These are phyloP conservation scores for Trachelus iudaicus DNA, from an alignment of 2,888 invertebrate genomes.

Conservation along the genomic window DNA sequence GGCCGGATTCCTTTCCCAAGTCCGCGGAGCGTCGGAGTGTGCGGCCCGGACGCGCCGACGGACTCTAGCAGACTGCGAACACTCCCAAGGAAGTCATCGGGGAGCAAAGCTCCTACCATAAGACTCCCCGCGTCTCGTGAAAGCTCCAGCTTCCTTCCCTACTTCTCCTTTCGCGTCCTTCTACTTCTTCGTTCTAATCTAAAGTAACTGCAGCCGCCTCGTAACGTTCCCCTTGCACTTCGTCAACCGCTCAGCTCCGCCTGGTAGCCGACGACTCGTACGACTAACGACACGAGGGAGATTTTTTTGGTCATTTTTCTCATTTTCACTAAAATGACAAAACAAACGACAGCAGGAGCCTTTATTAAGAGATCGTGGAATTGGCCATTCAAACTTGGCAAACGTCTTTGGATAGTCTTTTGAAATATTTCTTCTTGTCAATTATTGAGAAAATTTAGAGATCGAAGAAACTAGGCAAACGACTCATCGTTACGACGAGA, in stretches of 20 bases:
- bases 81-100: conserved; percentile 5
- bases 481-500: not conserved
- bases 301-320: not conserved
- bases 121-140: not conserved
- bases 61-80: conserved; percentile 47
- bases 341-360: not conserved
- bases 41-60: conserved; percentile 39
- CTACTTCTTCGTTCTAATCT: conserved; percentile 24
- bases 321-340: not conserved
- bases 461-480: not conserved
- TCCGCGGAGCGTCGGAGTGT: not conserved
- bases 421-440: not conserved
- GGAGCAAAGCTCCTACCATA: not conserved
- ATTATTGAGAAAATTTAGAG: not conserved
- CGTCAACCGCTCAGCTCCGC: not conserved
- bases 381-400: not conserved
- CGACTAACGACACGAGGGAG: not conserved
- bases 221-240: not conserved
- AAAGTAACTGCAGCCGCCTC: not conserved
- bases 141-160: conserved; percentile 16
- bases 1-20: not conserved
- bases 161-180: conserved; percentile 24
- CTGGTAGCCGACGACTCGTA: not conserved
- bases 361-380: not conserved
- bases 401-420: not conserved